These are phyloP conservation scores for Siderastrea siderea DNA, from an alignment of 92 coral and sea anemone species.

Conservation along the genomic window DNA sequence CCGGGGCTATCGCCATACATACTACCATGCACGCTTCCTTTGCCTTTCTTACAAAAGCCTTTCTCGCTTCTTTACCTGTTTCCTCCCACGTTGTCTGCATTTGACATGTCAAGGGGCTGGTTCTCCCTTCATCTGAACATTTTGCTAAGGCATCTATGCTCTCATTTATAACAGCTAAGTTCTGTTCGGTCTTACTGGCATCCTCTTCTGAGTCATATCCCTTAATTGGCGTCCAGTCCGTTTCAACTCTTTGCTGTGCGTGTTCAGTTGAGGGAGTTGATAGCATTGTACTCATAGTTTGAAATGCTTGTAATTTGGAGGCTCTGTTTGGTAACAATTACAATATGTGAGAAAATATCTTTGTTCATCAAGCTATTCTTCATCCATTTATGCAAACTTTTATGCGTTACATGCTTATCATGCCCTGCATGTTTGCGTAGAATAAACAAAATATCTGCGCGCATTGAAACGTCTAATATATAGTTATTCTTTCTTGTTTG, in stretches of 20 bases:
- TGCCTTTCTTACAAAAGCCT: slow-evolving; percentile 39
- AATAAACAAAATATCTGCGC: no score
- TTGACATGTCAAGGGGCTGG: slow-evolving; percentile 35
- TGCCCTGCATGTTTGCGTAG: no score
- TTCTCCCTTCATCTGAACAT: slow-evolving; percentile 44
- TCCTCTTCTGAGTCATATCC: slow-evolving; percentile 24
- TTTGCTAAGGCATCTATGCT: slow-evolving; percentile 24
- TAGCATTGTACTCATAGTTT: slow-evolving; percentile 12
- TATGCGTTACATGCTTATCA: no score
- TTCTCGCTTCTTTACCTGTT: slow-evolving; percentile 29
- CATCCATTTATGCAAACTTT: no score
- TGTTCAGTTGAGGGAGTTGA: slow-evolving; percentile 27
- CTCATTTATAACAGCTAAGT: slow-evolving; percentile 19
- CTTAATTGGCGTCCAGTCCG: slow-evolving; percentile 43
- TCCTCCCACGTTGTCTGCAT: slow-evolving; percentile 33
- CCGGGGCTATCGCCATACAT: slow-evolving; percentile 48
- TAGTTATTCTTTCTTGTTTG: no score
- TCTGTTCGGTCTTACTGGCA: neutral
- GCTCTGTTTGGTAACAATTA: no score
- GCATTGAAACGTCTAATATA: no score
- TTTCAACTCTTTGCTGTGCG: slow-evolving; percentile 11
- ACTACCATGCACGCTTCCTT: slow-evolving; percentile 61
- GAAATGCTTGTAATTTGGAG: no score
- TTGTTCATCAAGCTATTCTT: no score
- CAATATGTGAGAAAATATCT: no score